Evolutionary conservation across 2,888 invertebrate species (phyloP), one percentile per base, ranked within the genome.

Genomic region (Rhingia campestris): DNA sequence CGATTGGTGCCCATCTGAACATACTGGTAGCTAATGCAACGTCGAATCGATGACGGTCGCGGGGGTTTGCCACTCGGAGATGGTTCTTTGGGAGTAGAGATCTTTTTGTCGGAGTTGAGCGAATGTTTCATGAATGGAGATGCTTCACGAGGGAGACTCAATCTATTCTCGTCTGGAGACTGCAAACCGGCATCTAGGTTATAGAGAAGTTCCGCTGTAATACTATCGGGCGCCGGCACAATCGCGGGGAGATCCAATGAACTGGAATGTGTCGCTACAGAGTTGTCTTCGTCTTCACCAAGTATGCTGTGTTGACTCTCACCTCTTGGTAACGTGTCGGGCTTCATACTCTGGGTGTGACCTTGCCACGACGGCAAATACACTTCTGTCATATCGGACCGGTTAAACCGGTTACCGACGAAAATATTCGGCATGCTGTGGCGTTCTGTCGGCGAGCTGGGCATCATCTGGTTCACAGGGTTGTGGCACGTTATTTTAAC

Each of bases 401-500:
- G 90, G 88, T 93, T 93, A 86, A 93, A 94, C 72, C 93, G 93
- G 88, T 93, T 93, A 4, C 93, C 93, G 30, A 93, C 93, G 88
- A 93, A 93, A 76, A 93, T 93, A 86, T 94, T 93, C 6, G 95
- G 95, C 90, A 94, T 94, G 89, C 95, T 95, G 87, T 94, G 94
- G 35, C 95, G 92, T 39, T 93, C 93, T 6, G 82, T 92, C 86
- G 87, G 87, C 3, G 87, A 88, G 22, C 47, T 70, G 0, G 84
- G 72, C n/a, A 86, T 91, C 6, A 37, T 56, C 0, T 66, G 61
- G 5, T 58, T 51, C 10, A 59, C 33, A 5, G 81, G 82, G 56
- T 79, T 70, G 6, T 79, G 66, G 0, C 90, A 91, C 86, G 92
- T 91, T 49, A 94, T 92, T 89, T 92, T 92, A 7, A 92, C 92